Base-by-base conservation (phyloP, 2,888 invertebrate genomes). In the Spodoptera exigua region DNA sequence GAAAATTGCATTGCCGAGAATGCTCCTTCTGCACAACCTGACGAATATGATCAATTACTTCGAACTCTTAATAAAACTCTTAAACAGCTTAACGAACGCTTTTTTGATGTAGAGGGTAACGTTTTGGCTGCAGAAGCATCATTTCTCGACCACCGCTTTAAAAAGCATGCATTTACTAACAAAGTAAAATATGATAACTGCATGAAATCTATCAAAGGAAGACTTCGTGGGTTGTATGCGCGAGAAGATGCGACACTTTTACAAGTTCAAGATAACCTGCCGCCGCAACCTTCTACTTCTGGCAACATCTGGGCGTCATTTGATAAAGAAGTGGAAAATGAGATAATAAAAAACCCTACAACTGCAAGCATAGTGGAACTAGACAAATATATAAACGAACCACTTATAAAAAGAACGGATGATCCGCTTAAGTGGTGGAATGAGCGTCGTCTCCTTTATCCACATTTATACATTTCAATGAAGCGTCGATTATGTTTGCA, bases 391-490 rank as follows among this genome's bases (percentile, higher is more conserved):
- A 12, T 69, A 18, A 72, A 68, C 34, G 37, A 14, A n/a, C 37
- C 37, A 7, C 37, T 68, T 2, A 61, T 66, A 49, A 58, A 52
- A 51, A 17, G 59, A 17, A 48, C 58, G 7, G 68, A 74, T 39
- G 68, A 74, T 35, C 68, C 68, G 4, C 45, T 70, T 18, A 70
- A 66, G 17, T 70, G 73, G 64, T 69, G 73, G 73, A 10, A 64
- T 37, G 69, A 69, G 2, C 61, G 64, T 16, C 54, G 60, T 17
- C 32, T 52, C 16, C 11, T 58, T 1, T 70, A 63, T 45, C 59
- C 63, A 32, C 21, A 59, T 45, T 53, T 69, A 34, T 58, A 54
- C 21, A 46, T 5, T 7, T 27, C 9, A 27, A 27, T 27, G 27
- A 27, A 27, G 27, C 27, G 27, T 7, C 27, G 27, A 27, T 27